Evolutionary conservation across 2,888 invertebrate species (phyloP).

Genomic region (Agrochola lychnidis): DNA sequence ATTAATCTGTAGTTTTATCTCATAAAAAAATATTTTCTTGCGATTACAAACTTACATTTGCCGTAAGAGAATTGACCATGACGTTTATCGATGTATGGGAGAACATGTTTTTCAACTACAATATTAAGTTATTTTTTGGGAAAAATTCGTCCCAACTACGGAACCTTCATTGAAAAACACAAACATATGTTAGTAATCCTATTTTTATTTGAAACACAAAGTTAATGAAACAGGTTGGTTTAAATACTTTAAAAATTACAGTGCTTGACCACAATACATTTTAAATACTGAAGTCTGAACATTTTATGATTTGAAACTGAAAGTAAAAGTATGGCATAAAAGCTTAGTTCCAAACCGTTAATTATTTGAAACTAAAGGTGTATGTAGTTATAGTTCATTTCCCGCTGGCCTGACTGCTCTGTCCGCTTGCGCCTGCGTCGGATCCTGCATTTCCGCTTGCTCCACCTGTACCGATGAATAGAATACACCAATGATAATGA

Average conservation of each 20-base stretch:
- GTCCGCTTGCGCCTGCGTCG: not conserved
- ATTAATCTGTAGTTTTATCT: too few species aligned
- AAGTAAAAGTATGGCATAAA: too few species aligned
- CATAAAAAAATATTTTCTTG: too few species aligned
- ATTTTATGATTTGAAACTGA: not conserved
- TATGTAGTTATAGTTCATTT: conserved; percentile 18
- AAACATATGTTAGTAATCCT: too few species aligned
- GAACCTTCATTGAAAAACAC: too few species aligned
- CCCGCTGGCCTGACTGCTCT: not conserved
- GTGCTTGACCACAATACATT: not conserved
- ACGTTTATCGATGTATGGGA: too few species aligned
- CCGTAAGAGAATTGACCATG: too few species aligned
- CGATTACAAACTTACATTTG: too few species aligned
- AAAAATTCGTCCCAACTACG: too few species aligned
- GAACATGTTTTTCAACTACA: too few species aligned
- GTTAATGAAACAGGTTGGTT: not conserved
- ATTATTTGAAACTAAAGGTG: not conserved
- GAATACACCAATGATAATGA: not conserved
- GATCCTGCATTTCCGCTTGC: not conserved
- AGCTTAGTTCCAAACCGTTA: not conserved
- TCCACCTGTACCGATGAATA: conserved; percentile 1
- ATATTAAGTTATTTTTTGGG: too few species aligned
- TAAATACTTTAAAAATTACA: not conserved
- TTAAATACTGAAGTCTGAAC: not conserved
- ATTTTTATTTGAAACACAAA: not conserved